Evolutionary conservation across 2,113 vertebrate genomes (phyloP).

Genomic region (Cairina moschata): DNA sequence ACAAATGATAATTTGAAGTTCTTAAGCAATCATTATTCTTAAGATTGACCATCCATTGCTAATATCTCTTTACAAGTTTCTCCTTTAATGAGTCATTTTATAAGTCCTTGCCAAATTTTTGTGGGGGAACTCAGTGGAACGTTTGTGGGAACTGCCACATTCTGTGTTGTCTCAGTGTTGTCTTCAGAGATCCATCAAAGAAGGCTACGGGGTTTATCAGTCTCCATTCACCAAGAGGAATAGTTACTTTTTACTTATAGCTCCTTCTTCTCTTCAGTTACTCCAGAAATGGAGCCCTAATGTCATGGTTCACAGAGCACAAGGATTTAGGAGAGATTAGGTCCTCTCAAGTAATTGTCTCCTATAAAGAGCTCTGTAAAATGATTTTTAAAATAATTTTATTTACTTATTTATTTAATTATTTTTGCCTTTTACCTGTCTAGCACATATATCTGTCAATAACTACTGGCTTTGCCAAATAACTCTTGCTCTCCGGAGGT

Average conservation of each 20-base stretch:
- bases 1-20: not conserved
- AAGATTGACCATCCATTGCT: not conserved
- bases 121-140: not conserved
- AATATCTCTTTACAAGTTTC: not conserved
- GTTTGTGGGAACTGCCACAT: not conserved
- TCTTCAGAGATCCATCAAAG: not conserved
- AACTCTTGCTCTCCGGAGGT: not conserved
- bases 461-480: not conserved
- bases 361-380: not conserved
- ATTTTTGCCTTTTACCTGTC: not conserved
- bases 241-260: not conserved
- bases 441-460: not conserved
- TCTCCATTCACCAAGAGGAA: not conserved
- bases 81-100: not conserved
- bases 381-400: too few relatives aligned
- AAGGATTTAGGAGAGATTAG: not conserved
- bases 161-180: not conserved
- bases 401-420: too few relatives aligned
- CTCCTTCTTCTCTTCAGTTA: not conserved
- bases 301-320: not conserved
- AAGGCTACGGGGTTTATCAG: not conserved
- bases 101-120: not conserved
- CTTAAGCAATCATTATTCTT: not conserved
- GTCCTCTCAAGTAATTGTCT: not conserved
- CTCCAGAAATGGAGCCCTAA: not conserved